phyloP scores from a whole-genome alignment of 2,113 vertebrate species.

The Rhinogobius similis region DNA sequence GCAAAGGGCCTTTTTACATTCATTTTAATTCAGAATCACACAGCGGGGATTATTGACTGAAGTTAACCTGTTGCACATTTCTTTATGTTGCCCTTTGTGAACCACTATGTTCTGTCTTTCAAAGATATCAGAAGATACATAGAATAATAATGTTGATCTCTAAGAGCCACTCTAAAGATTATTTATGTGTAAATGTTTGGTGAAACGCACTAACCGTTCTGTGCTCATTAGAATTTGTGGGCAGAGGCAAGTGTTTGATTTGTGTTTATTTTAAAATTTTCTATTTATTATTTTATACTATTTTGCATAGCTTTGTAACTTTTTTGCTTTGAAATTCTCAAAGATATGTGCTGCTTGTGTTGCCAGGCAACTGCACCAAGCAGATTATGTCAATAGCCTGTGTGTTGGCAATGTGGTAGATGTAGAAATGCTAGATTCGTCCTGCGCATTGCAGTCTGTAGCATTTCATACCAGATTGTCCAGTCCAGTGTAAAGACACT shows the following conservation, averaged over 20 bases:
- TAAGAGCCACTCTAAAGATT: slow-evolving; percentile 40
- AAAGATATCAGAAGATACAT: slow-evolving; percentile 30
- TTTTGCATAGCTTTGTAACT: slow-evolving; percentile 67
- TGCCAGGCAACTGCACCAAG: slow-evolving; percentile 73
- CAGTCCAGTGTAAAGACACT: slow-evolving; percentile 63
- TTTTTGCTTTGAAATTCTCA: slow-evolving; percentile 63
- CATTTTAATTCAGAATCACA: slow-evolving; percentile 41
- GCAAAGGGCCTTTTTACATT: slow-evolving; percentile 43
- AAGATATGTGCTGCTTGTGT: slow-evolving; percentile 65
- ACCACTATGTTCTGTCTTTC: slow-evolving; percentile 39
- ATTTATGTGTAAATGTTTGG: slow-evolving; percentile 43
- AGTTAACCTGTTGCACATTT: slow-evolving; percentile 55
- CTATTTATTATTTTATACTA: slow-evolving; percentile 76
- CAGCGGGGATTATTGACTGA: slow-evolving; percentile 34
- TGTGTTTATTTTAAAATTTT: slow-evolving; percentile 60
- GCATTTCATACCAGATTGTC: slow-evolving; percentile 67
- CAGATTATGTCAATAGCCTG: slow-evolving; percentile 70
- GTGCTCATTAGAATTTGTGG: slow-evolving; percentile 29
- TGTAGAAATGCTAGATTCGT: slow-evolving; percentile 72
- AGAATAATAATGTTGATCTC: slow-evolving; percentile 20
- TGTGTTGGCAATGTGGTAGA: slow-evolving; percentile 71
- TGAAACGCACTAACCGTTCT: slow-evolving; percentile 38
- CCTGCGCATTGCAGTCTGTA: slow-evolving; percentile 69
- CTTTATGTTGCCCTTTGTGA: slow-evolving; percentile 30
- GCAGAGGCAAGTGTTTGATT: slow-evolving; percentile 36